A percentile compares a stretch with the other conserved stretches of the same genome.
phyloP scores from a whole-genome alignment of 2,113 vertebrate genomes.

The human (Homo sapiens) region GRCh38 chr11:44410501-44411000 shows the following conservation, averaged over 20 bases:
- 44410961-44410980: not conserved
- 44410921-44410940: not conserved
- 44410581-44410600: not conserved
- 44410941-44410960: accelerated
- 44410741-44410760: not conserved
- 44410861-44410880: not conserved
- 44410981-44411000: not conserved
- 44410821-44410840: not conserved
- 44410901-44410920: accelerated
- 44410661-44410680: not conserved
- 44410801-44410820: not conserved
- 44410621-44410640: not conserved
- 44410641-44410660: not conserved
- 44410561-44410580: not conserved
- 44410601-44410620: not conserved
- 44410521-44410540: not conserved
- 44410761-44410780: not conserved
- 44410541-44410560: not conserved
- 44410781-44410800: no score
- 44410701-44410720: not conserved
- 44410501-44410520: not conserved
- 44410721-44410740: not conserved
- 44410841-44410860: not conserved
- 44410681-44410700: not conserved
- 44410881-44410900: accelerated